Conservation (phyloP, 2,113 vertebrate genomes). For the Trematomus loennbergii region DNA sequence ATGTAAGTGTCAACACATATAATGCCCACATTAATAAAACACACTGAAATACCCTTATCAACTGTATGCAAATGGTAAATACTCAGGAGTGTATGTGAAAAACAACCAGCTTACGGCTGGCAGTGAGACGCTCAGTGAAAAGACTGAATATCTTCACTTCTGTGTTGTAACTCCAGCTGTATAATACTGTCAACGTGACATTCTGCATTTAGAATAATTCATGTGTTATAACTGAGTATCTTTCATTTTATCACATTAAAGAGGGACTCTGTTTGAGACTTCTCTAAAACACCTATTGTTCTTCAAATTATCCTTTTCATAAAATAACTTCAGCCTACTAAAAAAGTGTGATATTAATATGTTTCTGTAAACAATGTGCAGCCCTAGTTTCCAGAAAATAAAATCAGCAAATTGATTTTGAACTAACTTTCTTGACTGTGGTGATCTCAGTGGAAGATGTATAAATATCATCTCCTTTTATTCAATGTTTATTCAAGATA, state of each 20-base stretch:
- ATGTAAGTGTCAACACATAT: constrained; percentile 11
- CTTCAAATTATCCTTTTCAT: neutral
- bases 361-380: neutral
- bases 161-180: neutral
- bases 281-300: neutral
- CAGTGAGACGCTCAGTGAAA: constrained; percentile 9
- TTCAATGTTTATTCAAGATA: constrained; percentile 23
- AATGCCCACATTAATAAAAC: constrained; percentile 19
- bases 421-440: constrained; percentile 16
- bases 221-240: constrained; percentile 2
- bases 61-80: constrained; percentile 14
- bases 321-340: neutral
- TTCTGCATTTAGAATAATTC: constrained; percentile 19
- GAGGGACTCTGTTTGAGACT: neutral
- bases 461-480: constrained; percentile 24
- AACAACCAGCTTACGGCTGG: constrained; percentile 10
- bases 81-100: constrained; percentile 12
- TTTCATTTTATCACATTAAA: neutral
- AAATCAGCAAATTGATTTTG: neutral
- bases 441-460: constrained; percentile 16
- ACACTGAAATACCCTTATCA: constrained; percentile 19
- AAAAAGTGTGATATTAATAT: neutral
- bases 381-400: neutral
- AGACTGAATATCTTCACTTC: constrained; percentile 21
- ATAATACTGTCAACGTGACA: constrained; percentile 14